Evolutionary conservation across 2,797 vertebrate genomes (phyloP).

Genomic region (Sandelia bainsii): DNA sequence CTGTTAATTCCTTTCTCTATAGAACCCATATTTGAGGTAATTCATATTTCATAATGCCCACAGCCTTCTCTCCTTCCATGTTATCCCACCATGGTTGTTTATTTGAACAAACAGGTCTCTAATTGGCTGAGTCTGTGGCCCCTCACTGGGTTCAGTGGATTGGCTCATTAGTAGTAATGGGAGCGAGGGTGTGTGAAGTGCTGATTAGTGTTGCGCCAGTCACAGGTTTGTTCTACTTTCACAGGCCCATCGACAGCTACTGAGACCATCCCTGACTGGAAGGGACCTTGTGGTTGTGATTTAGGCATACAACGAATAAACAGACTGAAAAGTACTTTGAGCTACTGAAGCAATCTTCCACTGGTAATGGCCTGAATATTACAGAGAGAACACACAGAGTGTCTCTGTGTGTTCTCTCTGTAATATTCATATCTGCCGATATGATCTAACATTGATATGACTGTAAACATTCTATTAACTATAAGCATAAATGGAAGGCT

Average conservation of each 20-base stretch:
- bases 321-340: neutral
- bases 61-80: conserved; percentile 3
- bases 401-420: too few relatives aligned
- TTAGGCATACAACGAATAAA: neutral
- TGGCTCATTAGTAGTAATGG: conserved; percentile 45
- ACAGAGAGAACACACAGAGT: neutral
- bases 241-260: neutral
- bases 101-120: conserved; percentile 41
- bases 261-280: neutral
- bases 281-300: neutral
- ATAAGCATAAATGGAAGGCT: neutral
- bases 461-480: conserved; percentile 12
- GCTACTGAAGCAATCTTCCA: neutral
- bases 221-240: conserved; percentile 21
- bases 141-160: conserved; percentile 18
- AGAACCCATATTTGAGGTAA: conserved; percentile 5
- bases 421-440: conserved; percentile 7
- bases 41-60: conserved; percentile 16
- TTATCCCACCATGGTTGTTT: conserved; percentile 21
- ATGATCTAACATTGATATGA: neutral
- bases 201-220: conserved; percentile 29
- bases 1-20: conserved; percentile 35
- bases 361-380: conserved; percentile 8
- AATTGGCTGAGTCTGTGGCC: conserved; percentile 38
- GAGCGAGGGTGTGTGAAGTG: neutral